These are phyloP conservation scores for Anoplius nigerrimus DNA, from an alignment of 2,888 invertebrate species.

Conservation along the genomic window DNA sequence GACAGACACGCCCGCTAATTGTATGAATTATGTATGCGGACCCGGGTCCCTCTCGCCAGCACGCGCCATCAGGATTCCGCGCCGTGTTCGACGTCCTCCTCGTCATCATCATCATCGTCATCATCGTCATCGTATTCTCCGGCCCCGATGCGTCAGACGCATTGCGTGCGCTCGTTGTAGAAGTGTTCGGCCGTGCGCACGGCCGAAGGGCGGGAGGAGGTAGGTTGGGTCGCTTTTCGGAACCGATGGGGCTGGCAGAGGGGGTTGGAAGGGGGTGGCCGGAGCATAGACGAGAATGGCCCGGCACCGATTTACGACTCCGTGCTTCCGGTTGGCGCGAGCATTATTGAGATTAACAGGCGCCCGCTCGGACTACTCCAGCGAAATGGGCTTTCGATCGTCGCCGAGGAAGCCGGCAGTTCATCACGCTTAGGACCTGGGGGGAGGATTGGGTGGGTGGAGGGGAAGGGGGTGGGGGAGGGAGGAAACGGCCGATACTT, in stretches of 20 bases:
- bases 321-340: conserved; percentile 67
- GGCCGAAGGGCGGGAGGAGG: too few species aligned
- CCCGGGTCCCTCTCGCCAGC: conserved; percentile 49
- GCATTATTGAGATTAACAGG: conserved; percentile 73
- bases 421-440: conserved; percentile 25
- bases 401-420: conserved; percentile 33
- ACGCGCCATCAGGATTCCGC: conserved; percentile 24
- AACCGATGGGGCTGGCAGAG: conserved; percentile 42
- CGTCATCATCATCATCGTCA: conserved; percentile 6
- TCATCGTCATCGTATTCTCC: conserved; percentile 3
- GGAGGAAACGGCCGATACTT: neutral
- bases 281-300: conserved; percentile 48
- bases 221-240: conserved; percentile 16
- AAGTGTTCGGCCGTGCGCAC: too few species aligned
- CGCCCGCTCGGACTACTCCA: conserved; percentile 44
- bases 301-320: conserved; percentile 68
- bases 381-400: conserved; percentile 64
- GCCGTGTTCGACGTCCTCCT: conserved; percentile 2
- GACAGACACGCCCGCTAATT: conserved; percentile 63
- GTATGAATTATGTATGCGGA: conserved; percentile 68
- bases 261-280: conserved; percentile 45
- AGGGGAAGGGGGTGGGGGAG: neutral
- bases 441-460: too few species aligned
- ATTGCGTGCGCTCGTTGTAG: conserved; percentile 4
- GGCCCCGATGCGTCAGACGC: conserved; percentile 10